Evolutionary conservation across 1,140 invertebrate species (phyloP).

Genomic region (Calephelis virginiensis): DNA sequence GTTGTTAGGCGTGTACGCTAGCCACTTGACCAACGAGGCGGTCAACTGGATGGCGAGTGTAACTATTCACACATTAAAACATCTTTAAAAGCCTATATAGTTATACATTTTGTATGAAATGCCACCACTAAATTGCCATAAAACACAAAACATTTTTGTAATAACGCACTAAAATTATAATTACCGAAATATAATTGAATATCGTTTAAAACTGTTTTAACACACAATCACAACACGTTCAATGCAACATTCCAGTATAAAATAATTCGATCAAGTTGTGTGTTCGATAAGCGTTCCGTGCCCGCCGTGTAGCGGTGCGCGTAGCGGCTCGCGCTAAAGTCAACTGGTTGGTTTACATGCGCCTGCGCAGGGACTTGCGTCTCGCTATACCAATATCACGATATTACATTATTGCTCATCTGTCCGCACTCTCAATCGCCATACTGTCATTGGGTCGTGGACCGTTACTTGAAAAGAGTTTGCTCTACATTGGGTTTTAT

Average conservation of each 20-base stretch:
- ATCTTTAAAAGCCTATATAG: background rate
- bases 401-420: constrained; percentile 41
- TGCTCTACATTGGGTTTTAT: constrained; percentile 11
- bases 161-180: background rate
- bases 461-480: constrained; percentile 9
- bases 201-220: background rate
- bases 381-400: constrained; percentile 22
- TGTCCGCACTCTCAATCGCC: constrained; percentile 36
- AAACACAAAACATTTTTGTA: too few species aligned
- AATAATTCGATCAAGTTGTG: constrained; percentile 41
- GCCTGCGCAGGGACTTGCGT: constrained; percentile 43
- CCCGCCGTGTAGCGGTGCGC: constrained; percentile 55
- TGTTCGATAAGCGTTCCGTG: constrained; percentile 42
- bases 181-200: background rate
- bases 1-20: too few species aligned
- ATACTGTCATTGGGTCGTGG: background rate
- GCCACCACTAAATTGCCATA: background rate
- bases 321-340: constrained; percentile 53
- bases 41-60: background rate
- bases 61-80: background rate
- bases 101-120: background rate
- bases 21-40: too few species aligned
- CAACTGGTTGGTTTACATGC: constrained; percentile 41
- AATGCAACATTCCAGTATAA: constrained; percentile 27
- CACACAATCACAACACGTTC: constrained; percentile 23